Percentiles rank a stretch among this genome's conserved stretches.
Evolutionary conservation across 2,797 vertebrate species (phyloP).

Genomic region (Syngnathus rostellatus): DNA sequence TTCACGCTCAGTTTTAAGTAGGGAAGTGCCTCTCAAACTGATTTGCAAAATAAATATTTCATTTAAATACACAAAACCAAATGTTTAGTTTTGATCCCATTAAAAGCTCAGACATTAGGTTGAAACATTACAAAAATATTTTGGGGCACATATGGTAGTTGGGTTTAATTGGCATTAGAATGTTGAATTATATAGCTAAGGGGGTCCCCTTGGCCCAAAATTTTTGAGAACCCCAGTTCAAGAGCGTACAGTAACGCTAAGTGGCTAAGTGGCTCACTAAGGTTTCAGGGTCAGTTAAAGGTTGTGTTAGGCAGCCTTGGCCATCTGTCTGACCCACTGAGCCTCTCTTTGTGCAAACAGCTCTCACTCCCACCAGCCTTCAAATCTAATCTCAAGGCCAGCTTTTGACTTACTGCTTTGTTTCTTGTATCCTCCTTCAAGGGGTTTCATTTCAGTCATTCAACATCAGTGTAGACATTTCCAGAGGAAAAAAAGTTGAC

Average conservation of each 20-base stretch:
- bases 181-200: too few species aligned
- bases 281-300: conserved; percentile 43
- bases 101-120: not conserved
- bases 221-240: not conserved
- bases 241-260: conserved; percentile 4
- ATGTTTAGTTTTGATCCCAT: not conserved
- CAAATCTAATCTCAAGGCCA: not conserved
- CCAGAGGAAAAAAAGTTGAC: not conserved
- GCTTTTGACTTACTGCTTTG: not conserved
- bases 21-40: not conserved
- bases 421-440: not conserved
- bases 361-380: not conserved
- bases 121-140: too few species aligned
- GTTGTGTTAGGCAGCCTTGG: conserved; percentile 56
- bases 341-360: conserved; percentile 49
- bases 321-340: conserved; percentile 59
- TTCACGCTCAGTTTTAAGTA: not conserved
- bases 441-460: not conserved
- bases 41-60: not conserved
- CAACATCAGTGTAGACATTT: not conserved
- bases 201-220: not conserved
- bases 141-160: too few species aligned
- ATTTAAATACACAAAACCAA: too few species aligned
- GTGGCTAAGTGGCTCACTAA: conserved; percentile 34
- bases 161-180: too few species aligned